Evolutionary conservation across 2,888 invertebrate genomes (phyloP), one percentile per base, ranked within the genome.

Genomic region (Cremastinae sp.): DNA sequence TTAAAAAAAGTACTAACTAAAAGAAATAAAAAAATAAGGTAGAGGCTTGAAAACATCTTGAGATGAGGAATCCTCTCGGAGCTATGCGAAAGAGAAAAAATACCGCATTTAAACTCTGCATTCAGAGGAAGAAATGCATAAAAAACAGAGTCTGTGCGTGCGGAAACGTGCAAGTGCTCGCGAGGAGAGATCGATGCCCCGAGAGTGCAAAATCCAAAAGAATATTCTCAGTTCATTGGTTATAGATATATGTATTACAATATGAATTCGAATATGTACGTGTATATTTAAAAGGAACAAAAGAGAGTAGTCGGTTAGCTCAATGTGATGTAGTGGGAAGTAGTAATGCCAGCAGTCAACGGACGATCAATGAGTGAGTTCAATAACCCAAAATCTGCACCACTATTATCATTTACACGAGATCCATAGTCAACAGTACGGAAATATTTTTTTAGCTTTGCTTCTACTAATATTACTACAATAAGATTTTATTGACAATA

Each of bases 381-480:
- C 87, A 87, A 87, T 86, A 87, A 87, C 88, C 88, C 86, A 85
- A 87, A 87, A 88, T 88, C 87, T 85, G 87, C 86, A 86, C 82
- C 85, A 86, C 84, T 84, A 81, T 39, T 59, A 64, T n/a, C 59
- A 64, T 28, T 56, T 80, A 83, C 82, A 83, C 80, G 78, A 82
- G 81, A 81, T 84, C 83, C 83, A 69, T 82, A 80, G 82, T 81
- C 83, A 82, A 80, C 78, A 84, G 83, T 82, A 75, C 84, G 80
- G 85, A 87, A 87, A 87, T 87, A 87, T 85, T n/a, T n/a, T n/a
- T n/a, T n/a, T n/a, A n/a, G n/a, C n/a, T n/a, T n/a, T n/a, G n/a
- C n/a, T n/a, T n/a, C n/a, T n/a, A n/a, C n/a, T n/a, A n/a, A n/a
- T n/a, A n/a, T n/a, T n/a, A n/a, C n/a, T n/a, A n/a, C n/a, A n/a